Evolutionary conservation across 2,888 invertebrate species (phyloP).

Genomic region (Melieria crassipennis): DNA sequence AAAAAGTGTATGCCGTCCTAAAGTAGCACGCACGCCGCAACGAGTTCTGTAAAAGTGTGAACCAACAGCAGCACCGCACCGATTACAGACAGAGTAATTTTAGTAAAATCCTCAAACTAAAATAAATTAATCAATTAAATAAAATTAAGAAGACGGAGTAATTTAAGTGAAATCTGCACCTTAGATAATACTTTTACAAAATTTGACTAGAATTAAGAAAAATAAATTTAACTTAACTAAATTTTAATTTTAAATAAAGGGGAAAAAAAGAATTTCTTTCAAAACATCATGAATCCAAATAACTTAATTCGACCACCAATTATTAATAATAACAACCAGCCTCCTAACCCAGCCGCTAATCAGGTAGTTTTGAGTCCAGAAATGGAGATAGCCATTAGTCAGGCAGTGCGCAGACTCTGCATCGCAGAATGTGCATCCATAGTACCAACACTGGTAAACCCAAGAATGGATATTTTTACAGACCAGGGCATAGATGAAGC

Average conservation of each 20-base stretch:
- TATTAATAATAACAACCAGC: slow-evolving; percentile 7
- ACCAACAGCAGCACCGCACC: too few species aligned
- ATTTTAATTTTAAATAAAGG: not conserved
- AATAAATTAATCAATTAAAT: too few species aligned
- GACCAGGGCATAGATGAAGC: slow-evolving; percentile 25
- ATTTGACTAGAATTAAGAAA: too few species aligned
- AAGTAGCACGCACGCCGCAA: too few species aligned
- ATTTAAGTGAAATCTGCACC: too few species aligned
- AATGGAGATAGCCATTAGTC: slow-evolving; percentile 13
- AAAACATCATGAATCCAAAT: slow-evolving; percentile 17
- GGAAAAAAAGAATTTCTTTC: not conserved
- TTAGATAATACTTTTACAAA: too few species aligned
- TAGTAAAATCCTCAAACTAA: too few species aligned
- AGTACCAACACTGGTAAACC: slow-evolving; percentile 12
- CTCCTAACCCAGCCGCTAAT: not conserved
- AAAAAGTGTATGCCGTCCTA: too few species aligned
- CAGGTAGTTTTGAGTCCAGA: slow-evolving; percentile 1
- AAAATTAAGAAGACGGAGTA: too few species aligned
- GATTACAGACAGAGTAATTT: too few species aligned
- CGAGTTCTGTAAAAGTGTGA: too few species aligned
- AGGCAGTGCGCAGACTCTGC: slow-evolving; percentile 13
- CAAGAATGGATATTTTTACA: not conserved
- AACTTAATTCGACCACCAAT: slow-evolving; percentile 14
- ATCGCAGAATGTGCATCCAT: slow-evolving; percentile 1
- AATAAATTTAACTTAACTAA: not conserved